Conservation (phyloP, 2,113 vertebrate species). For the Rostratula benghalensis region DNA sequence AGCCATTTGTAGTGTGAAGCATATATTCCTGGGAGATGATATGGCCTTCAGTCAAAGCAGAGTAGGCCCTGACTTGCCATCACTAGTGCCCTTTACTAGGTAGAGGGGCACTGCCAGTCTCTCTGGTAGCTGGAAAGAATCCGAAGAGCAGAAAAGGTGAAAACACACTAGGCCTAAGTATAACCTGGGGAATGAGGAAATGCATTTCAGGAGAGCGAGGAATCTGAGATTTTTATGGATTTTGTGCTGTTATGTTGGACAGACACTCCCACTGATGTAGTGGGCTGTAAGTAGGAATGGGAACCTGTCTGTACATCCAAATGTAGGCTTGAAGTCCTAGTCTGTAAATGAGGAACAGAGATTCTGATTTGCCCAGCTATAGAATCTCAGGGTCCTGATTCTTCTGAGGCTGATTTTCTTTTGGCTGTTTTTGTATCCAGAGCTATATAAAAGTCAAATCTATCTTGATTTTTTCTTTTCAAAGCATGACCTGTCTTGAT, state of each 20-base stretch:
- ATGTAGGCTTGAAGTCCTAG: background rate
- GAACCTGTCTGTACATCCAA: background rate
- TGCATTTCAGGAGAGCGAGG: background rate
- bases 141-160: background rate
- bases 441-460: background rate
- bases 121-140: background rate
- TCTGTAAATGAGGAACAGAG: background rate
- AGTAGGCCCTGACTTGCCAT: background rate
- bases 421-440: background rate
- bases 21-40: background rate
- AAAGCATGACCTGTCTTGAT: background rate
- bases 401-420: background rate
- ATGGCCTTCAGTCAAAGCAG: background rate
- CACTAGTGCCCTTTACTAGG: background rate
- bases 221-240: background rate
- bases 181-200: background rate
- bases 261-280: background rate
- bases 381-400: background rate
- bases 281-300: background rate
- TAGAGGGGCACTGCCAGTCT: background rate
- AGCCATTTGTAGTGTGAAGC: background rate
- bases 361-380: background rate
- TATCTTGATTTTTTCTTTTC: background rate
- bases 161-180: background rate
- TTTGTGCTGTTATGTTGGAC: background rate